A percentile compares a stretch with the other conserved stretches of the same genome.
Conservation (phyloP, 2,113 vertebrate species). For the Catharus bicknelli region DNA sequence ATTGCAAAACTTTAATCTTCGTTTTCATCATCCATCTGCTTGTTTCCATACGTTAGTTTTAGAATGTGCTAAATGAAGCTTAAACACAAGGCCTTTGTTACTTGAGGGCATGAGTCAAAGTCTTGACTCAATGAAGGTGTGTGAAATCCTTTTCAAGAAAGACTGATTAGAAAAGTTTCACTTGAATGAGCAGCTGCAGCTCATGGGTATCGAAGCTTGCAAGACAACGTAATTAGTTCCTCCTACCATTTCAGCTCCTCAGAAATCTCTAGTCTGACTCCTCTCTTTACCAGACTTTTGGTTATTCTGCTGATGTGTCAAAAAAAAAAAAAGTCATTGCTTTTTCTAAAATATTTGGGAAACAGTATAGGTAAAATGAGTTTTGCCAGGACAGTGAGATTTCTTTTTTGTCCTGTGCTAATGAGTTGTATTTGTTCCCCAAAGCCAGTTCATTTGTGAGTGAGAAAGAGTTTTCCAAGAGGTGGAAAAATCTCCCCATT, state of each 20-base stretch:
- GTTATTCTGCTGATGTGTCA: neutral
- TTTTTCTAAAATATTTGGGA: neutral
- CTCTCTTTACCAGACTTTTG: neutral
- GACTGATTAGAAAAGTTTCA: slow-evolving; percentile 56
- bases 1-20: slow-evolving; percentile 45
- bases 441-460: neutral
- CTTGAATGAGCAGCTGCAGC: slow-evolving; percentile 44
- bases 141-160: slow-evolving; percentile 62
- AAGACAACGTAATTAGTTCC: slow-evolving; percentile 48
- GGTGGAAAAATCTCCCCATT: neutral
- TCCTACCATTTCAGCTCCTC: slow-evolving; percentile 17
- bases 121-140: slow-evolving; percentile 60
- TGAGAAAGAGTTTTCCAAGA: neutral
- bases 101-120: slow-evolving; percentile 61
- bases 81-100: slow-evolving; percentile 57
- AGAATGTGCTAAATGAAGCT: slow-evolving; percentile 66
- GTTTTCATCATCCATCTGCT: slow-evolving; percentile 55
- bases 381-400: neutral
- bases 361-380: neutral
- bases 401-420: neutral
- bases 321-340: neutral
- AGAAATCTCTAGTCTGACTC: neutral
- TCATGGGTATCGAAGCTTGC: slow-evolving; percentile 52
- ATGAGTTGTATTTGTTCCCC: neutral
- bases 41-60: slow-evolving; percentile 35